Evolutionary conservation across 2,888 invertebrate genomes (phyloP).

Genomic region (Nymphalis urticae): DNA sequence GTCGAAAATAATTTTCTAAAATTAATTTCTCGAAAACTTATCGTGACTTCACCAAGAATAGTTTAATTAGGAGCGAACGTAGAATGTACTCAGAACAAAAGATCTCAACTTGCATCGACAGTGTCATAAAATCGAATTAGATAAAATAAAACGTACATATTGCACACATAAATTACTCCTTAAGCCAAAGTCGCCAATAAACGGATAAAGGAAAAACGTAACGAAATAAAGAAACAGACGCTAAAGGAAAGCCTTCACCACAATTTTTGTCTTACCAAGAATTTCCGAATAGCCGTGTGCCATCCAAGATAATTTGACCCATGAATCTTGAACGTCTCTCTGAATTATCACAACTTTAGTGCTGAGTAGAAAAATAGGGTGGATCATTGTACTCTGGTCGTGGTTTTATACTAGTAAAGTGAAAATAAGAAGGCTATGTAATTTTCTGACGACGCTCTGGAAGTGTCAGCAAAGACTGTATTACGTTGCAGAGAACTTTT

Average conservation of each 20-base stretch:
- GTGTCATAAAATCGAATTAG: conserved; percentile 36
- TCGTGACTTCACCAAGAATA: background rate
- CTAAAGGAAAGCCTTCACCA: conserved; percentile 58
- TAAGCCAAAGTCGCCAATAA: conserved; percentile 68
- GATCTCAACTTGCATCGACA: conserved; percentile 16
- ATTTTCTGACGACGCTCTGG: conserved; percentile 57
- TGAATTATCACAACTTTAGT: conserved; percentile 42
- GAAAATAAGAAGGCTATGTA: conserved; percentile 65
- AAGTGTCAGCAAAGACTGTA: conserved; percentile 55
- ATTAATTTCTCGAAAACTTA: no score
- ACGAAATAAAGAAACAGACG: conserved; percentile 72
- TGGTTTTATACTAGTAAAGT: conserved; percentile 59
- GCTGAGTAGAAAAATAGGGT: conserved; percentile 41
- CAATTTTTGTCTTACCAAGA: conserved; percentile 63
- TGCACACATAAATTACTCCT: conserved; percentile 66
- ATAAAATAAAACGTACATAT: conserved; percentile 42
- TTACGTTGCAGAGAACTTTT: conserved; percentile 44
- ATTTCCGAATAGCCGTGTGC: conserved; percentile 58
- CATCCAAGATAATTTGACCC: conserved; percentile 54
- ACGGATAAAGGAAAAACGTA: conserved; percentile 59
- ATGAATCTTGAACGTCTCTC: conserved; percentile 32
- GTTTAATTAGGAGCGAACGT: conserved; percentile 21
- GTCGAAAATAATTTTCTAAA: no score
- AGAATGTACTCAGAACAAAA: conserved; percentile 16
- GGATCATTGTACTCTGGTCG: conserved; percentile 50